Evolutionary conservation across 2,797 vertebrate species (phyloP).

Genomic region (Epinephelus coioides): DNA sequence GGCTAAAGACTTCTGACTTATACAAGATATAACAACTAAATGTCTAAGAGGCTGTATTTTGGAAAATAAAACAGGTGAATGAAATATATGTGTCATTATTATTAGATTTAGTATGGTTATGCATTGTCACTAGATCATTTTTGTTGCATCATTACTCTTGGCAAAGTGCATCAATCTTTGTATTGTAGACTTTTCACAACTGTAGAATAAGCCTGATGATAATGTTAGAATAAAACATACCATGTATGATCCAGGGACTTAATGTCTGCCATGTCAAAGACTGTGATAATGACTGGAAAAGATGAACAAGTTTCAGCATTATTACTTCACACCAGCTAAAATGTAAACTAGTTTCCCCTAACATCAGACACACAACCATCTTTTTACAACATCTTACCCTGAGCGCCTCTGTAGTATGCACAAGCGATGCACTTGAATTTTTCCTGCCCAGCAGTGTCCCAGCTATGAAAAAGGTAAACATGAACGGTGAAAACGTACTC

Average conservation of each 20-base stretch:
- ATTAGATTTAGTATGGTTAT: too few relatives aligned
- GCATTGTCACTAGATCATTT: too few relatives aligned
- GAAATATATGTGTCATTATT: too few relatives aligned
- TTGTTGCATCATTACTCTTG: too few relatives aligned
- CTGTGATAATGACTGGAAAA: conserved; percentile 90
- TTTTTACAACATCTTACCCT: conserved; percentile 82
- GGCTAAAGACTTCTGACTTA: too few relatives aligned
- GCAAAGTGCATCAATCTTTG: background rate
- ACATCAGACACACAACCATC: background rate
- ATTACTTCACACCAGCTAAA: background rate
- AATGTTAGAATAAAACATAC: conserved; percentile 75
- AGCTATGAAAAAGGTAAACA: conserved; percentile 79
- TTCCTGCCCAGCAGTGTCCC: conserved; percentile 97
- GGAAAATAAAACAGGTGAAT: too few relatives aligned
- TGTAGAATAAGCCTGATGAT: background rate
- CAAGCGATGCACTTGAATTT: conserved; percentile 96
- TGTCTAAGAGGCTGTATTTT: too few relatives aligned
- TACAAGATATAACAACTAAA: too few relatives aligned
- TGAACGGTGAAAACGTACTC: background rate
- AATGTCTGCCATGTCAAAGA: conserved; percentile 93
- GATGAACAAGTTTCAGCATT: background rate
- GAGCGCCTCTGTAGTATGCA: conserved; percentile 93
- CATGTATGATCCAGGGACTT: conserved; percentile 91
- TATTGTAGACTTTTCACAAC: background rate
- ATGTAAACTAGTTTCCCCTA: background rate